Percentiles rank a stretch among this genome's conserved stretches.
phyloP scores from a whole-genome alignment of 2,113 vertebrate genomes.

The Dromiciops gliroides region DNA sequence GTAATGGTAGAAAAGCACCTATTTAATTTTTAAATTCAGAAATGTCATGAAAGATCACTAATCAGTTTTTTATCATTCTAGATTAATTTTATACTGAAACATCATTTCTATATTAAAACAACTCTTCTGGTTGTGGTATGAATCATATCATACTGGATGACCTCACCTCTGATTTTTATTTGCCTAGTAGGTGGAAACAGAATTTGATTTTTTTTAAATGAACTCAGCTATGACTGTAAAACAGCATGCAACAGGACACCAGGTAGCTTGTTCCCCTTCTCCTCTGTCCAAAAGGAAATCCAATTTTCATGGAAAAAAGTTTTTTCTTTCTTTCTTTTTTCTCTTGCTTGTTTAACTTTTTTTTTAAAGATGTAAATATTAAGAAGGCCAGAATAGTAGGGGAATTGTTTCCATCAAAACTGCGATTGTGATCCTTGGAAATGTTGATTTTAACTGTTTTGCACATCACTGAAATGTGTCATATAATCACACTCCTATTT shows the following conservation, averaged over 20 bases:
- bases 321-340: neutral
- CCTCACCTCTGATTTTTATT: constrained; percentile 1
- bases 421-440: neutral
- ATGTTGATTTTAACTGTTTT: neutral
- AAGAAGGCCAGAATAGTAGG: neutral
- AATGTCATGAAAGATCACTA: neutral
- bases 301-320: neutral
- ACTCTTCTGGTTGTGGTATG: neutral
- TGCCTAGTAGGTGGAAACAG: neutral
- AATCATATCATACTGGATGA: constrained; percentile 55
- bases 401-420: neutral
- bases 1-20: constrained; percentile 10
- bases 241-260: constrained; percentile 17
- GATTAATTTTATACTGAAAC: neutral
- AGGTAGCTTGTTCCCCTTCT: neutral
- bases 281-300: neutral
- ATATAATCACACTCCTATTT: neutral
- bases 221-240: constrained; percentile 32
- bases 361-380: neutral
- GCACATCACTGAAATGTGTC: neutral
- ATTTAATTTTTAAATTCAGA: constrained; percentile 49
- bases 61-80: constrained; percentile 26
- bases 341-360: neutral
- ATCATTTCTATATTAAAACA: constrained; percentile 64
- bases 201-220: constrained; percentile 69